Conservation (phyloP, 2,797 vertebrate species). For the Acridotheres tristis region DNA sequence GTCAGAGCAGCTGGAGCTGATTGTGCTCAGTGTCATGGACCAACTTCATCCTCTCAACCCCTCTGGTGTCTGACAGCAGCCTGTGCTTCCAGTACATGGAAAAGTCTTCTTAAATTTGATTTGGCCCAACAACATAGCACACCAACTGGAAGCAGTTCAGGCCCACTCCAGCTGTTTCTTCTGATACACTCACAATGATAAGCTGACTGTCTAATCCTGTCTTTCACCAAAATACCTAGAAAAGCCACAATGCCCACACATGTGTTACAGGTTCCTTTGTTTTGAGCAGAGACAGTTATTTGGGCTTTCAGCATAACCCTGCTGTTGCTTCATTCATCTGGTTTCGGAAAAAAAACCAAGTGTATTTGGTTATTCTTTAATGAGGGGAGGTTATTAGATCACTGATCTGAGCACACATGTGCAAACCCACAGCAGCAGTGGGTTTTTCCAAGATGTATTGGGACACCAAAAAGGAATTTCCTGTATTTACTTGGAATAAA, state of each 20-base stretch:
- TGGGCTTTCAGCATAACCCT: background rate
- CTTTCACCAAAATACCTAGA: background rate
- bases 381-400: background rate
- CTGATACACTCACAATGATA: background rate
- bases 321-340: background rate
- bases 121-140: background rate
- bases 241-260: background rate
- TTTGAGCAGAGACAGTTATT: background rate
- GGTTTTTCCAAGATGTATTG: background rate
- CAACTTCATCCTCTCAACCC: background rate
- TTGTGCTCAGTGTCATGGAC: background rate
- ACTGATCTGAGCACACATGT: background rate
- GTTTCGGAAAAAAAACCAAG: background rate
- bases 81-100: background rate
- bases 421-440: background rate
- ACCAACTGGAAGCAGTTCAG: background rate
- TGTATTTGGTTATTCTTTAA: background rate
- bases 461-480: constrained; percentile 40
- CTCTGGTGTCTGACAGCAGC: background rate
- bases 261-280: background rate
- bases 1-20: background rate
- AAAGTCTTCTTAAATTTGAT: background rate
- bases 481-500: constrained; percentile 37
- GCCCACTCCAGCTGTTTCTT: background rate
- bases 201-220: background rate